Evolutionary conservation across 2,797 vertebrate species (phyloP), one percentile per base, ranked within the genome.

Genomic region (Delichon dasypus): DNA sequence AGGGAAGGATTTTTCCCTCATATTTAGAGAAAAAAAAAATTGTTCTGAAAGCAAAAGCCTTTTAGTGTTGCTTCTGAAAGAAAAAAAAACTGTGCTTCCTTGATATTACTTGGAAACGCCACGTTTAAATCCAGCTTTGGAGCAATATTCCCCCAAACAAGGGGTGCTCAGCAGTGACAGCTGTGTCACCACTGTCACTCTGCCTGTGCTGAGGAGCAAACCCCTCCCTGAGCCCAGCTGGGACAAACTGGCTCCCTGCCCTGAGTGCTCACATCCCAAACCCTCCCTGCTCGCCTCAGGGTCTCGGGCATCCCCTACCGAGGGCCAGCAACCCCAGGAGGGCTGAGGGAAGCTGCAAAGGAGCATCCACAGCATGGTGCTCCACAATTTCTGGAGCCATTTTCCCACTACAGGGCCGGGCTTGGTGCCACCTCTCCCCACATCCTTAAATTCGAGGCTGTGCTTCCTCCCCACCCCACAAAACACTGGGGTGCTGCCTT

Each of bases 1-100:
- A 51, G 14, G 5, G 16, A 20, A 8, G 18, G 10, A 38, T 23
- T 50, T 40, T 6, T 0, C 9, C 12, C 27, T 30, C 6, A 0
- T 18, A 50, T 65, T 65, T 19, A 32, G 23, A 61, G 40, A 10
- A 40, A 42, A 14, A 4, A 30, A n/a, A 75, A 36, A 48, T 0
- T 16, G 4, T 22, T 88, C 72, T 54, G 23, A 78, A 91, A 78
- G 40, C 7, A n/a, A 64, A 27, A 29, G 45, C 17, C 12, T 76
- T 62, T 23, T 38, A 40, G 34, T 48, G 47, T 3, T 51, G 12
- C 26, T 62, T 62, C n/a, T 58, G 18, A 15, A 79, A 51, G 38
- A 48, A 78, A 78, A 79, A 5, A 26, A 29, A 78, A 36, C 7
- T 2, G 0, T 40, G 32, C 11, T 61, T 72, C 50, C 16, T 45